Evolutionary conservation across 2,113 vertebrate genomes (phyloP), one percentile per base, ranked within the genome.

Genomic region (Neopipo cinnamomea): DNA sequence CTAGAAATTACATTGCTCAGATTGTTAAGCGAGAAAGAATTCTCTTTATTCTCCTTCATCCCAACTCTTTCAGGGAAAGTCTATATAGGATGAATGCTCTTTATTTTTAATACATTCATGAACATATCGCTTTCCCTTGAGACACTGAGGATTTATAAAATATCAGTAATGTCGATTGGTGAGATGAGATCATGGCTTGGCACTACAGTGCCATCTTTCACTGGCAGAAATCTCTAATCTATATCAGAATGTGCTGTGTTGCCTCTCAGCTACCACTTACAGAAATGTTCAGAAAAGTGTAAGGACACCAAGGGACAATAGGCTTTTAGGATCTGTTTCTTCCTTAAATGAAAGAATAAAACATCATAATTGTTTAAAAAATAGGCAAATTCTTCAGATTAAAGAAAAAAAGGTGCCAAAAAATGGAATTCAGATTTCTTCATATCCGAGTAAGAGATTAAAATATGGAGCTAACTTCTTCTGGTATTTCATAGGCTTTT

Each of bases 1-100:
- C 81, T 93, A 87, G 59, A 89, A 88, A 84, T 58, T 12, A 12
- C 63, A 73, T 88, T 85, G 39, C 72, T 96, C 73, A 92, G 44
- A 52, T 75, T 15, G 17, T 67, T 91, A 71, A n/a, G 3, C 79
- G 44, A 56, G 72, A 88, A 91, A 76, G 25, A 85, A 19, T 46
- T 88, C 18, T 25, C 17, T 81, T 46, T 68, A 47, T 71, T 24
- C 44, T 74, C 93, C 83, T 50, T 47, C 14, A 30, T 70, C 86
- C 46, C 42, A 27, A 33, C 12, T 70, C 56, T 71, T 94, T 4
- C 13, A 63, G 33, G 2, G 39, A 46, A 89, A 77, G 11, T 49
- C 42, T 66, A 0, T 58, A 14, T 33, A 35, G 20, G 7, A 28
- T 58, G 31, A 66, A 66, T 62, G 28, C 18, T 86, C 85, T 66